Evolutionary conservation across 2,888 invertebrate genomes (phyloP).

Genomic region (Tetropium fuscum): DNA sequence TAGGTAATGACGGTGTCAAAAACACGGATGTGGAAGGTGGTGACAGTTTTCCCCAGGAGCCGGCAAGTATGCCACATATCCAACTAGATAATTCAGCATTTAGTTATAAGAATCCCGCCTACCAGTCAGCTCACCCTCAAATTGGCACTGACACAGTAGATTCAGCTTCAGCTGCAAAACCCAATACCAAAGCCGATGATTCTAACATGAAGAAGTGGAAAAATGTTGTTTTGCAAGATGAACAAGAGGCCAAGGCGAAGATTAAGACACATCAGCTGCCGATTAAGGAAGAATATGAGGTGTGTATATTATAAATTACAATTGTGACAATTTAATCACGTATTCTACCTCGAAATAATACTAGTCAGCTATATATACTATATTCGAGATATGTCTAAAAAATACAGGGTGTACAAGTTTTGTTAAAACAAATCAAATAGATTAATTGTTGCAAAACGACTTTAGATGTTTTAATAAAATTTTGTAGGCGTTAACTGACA

Average conservation of each 20-base stretch:
- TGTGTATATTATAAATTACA: constrained; percentile 29
- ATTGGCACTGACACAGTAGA: constrained; percentile 42
- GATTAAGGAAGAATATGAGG: constrained; percentile 56
- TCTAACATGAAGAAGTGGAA: constrained; percentile 78
- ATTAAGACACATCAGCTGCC: constrained; percentile 39
- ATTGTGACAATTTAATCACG: background rate
- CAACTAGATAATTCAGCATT: constrained; percentile 67
- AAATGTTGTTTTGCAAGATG: constrained; percentile 80
- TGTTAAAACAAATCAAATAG: no score
- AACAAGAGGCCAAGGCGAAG: constrained; percentile 59
- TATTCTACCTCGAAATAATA: no score
- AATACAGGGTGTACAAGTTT: no score
- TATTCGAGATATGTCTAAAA: no score
- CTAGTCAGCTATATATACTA: no score
- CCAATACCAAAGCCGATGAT: constrained; percentile 65
- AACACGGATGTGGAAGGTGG: constrained; percentile 59
- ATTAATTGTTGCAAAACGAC: no score
- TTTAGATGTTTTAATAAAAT: no score
- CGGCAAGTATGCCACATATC: constrained; percentile 70
- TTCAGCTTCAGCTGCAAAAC: constrained; percentile 19
- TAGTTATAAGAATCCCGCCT: constrained; percentile 79
- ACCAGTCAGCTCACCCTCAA: constrained; percentile 80
- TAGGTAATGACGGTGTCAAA: constrained; percentile 66
- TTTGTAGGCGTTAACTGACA: no score
- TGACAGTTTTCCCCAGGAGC: constrained; percentile 68